phyloP scores from a whole-genome alignment of 1,140 invertebrate genomes.

The Pachypeltis micranthus region DNA sequence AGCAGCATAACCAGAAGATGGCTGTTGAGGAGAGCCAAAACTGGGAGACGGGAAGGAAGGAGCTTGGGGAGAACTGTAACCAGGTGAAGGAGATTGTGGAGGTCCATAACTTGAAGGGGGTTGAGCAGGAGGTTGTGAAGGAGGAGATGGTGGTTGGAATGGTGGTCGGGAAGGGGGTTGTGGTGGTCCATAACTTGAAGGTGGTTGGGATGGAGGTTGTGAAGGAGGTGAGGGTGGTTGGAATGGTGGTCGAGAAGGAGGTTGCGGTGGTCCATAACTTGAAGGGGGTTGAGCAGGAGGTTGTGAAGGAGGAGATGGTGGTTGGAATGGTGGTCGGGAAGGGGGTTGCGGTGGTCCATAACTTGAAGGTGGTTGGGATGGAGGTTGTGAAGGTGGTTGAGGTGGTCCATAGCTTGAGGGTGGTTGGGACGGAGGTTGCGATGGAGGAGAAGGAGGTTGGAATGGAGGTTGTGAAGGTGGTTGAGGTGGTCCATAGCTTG shows the following conservation, averaged over 20 bases:
- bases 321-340: no score
- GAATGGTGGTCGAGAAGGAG: slow-evolving; percentile 13
- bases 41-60: slow-evolving; percentile 13
- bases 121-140: neutral
- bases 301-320: no score
- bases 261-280: no score
- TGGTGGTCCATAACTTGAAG: slow-evolving; percentile 1
- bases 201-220: neutral
- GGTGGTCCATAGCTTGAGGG: slow-evolving; percentile 23
- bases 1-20: neutral
- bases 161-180: neutral
- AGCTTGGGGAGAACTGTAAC: no score
- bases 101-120: slow-evolving; percentile 22
- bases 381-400: no score
- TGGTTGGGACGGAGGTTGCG: slow-evolving; percentile 16
- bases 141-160: neutral
- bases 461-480: slow-evolving; percentile 11
- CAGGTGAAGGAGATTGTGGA: slow-evolving; percentile 17
- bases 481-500: slow-evolving; percentile 23
- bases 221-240: no score
- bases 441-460: neutral
- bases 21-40: slow-evolving; percentile 21
- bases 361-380: slow-evolving; percentile 6
- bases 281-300: no score
- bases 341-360: no score